A percentile compares a stretch with the other conserved stretches of the same genome.
These are phyloP conservation scores for Sebastes minor DNA, from an alignment of 2,797 vertebrate species.

Conservation along the genomic window DNA sequence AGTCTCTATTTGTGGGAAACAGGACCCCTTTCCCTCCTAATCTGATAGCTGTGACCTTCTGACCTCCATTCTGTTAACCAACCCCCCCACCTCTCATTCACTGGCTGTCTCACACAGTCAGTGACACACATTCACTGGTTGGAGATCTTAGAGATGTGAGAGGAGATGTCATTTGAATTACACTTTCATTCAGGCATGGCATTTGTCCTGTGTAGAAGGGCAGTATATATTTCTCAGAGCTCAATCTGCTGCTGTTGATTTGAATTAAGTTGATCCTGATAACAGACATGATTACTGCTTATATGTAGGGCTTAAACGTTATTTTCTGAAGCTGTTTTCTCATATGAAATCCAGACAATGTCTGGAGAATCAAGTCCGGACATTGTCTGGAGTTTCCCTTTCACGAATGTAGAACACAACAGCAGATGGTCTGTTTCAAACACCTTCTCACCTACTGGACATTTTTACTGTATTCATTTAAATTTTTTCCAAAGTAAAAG, in stretches of 20 bases:
- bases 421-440: too few species aligned
- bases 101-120: slow-evolving; percentile 36
- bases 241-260: not conserved
- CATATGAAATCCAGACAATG: too few species aligned
- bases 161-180: slow-evolving; percentile 48
- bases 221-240: not conserved
- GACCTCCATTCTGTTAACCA: slow-evolving; percentile 56
- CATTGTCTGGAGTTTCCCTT: too few species aligned
- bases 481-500: too few species aligned
- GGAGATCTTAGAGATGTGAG: slow-evolving; percentile 46
- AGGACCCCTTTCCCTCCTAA: slow-evolving; percentile 55
- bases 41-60: slow-evolving; percentile 66
- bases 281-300: not conserved
- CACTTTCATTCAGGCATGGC: slow-evolving; percentile 23
- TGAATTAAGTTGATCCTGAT: not conserved
- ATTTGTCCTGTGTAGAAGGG: not conserved
- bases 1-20: slow-evolving; percentile 68
- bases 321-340: not conserved
- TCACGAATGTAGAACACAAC: too few species aligned
- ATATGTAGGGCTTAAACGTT: not conserved
- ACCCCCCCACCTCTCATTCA: slow-evolving; percentile 50
- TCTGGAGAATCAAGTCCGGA: too few species aligned
- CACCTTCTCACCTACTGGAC: too few species aligned
- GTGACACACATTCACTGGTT: slow-evolving; percentile 43
- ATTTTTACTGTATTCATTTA: too few species aligned